phyloP scores from a whole-genome alignment of 2,113 vertebrate species.

The Chionodraco myersi region DNA sequence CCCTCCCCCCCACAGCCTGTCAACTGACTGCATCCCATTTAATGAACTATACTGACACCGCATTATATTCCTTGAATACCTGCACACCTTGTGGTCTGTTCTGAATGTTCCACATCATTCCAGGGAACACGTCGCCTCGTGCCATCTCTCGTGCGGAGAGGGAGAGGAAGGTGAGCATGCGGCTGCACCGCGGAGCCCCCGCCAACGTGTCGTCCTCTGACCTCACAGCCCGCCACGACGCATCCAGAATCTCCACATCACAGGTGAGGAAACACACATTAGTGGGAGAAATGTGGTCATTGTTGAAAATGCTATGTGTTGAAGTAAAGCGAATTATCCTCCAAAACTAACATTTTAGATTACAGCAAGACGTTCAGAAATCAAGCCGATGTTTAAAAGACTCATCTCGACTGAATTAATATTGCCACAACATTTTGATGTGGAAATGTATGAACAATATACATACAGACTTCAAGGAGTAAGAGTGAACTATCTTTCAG shows the following conservation, averaged over 20 bases:
- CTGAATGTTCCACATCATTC: background rate
- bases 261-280: conserved; percentile 84
- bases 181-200: conserved; percentile 94
- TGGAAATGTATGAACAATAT: background rate
- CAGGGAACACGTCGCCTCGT: conserved; percentile 95
- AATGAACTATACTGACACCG: background rate
- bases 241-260: conserved; percentile 93
- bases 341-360: background rate
- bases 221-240: conserved; percentile 91
- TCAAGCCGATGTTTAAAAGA: background rate
- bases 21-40: too few species aligned
- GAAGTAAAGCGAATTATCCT: background rate
- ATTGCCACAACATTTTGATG: background rate
- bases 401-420: too few species aligned
- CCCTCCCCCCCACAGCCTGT: too few species aligned
- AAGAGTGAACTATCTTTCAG: background rate
- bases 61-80: background rate
- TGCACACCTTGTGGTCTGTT: background rate
- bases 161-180: conserved; percentile 98
- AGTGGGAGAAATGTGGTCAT: too few species aligned
- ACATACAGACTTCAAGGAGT: background rate
- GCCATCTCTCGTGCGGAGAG: conserved; percentile 96
- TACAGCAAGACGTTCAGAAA: background rate
- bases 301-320: background rate
- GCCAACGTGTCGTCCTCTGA: conserved; percentile 97